Base-by-base conservation (phyloP, 2,113 vertebrate species). In the Halichoeres trimaculatus region DNA sequence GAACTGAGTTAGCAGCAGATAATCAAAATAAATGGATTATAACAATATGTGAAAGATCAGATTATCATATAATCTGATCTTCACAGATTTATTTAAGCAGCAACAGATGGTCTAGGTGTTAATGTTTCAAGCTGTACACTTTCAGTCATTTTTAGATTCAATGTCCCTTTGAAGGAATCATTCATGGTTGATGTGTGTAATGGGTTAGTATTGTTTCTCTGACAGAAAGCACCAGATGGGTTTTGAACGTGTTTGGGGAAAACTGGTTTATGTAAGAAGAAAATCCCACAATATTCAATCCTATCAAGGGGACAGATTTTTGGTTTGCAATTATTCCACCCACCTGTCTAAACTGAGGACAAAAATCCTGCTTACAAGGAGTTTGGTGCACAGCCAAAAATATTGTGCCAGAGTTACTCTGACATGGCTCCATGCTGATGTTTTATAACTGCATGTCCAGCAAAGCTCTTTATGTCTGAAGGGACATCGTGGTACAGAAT, bases 401-500 rank as follows among this genome's bases (percentile, higher is more conserved):
- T 35, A 2, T 30, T 57, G 36, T 40, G 35, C 20, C 56, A 57
- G 22, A 66, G 40, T 22, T 57, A 20, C 12, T 50, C 19, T 61
- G 23, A 58, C 53, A 62, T 23, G 12, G 35, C 14, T 61, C 5
- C 26, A 45, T 30, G 16, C 16, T 10, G 45, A 57, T 67, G 55
- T 66, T 84, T 70, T 57, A 43, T 69, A 64, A 71, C 36, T 10
- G 36, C 38, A 73, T 64, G 65, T 65, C 11, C 13, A 64, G 62
- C 50, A 74, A 83, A 89, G 83, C 72, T 64, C 71, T 77, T 81
- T 63, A 77, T 55, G 22, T 60, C 63, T 50, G 35, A 35, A 55
- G 51, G 48, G 66, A 58, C 55, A 2, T 36, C 57, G 12, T 56
- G 70, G 67, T 54, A 69, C 70, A 73, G 65, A 78, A 79, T 80